Percentiles rank a stretch among this genome's conserved stretches.
phyloP scores from a whole-genome alignment of 1,140 invertebrate species.

The Leptoteleia sp. region DNA sequence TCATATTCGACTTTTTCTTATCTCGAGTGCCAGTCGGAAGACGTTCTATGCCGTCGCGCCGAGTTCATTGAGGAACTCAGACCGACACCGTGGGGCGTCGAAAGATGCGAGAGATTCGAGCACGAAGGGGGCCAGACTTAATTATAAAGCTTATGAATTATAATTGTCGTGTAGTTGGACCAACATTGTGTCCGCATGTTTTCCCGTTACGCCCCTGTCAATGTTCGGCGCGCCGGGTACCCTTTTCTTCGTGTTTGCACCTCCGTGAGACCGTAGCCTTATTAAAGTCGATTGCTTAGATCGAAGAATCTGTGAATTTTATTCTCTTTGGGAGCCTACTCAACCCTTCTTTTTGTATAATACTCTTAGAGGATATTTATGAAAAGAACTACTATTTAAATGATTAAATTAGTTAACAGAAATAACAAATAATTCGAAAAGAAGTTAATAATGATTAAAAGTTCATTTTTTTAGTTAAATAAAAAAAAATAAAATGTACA shows the following conservation, averaged over 20 bases:
- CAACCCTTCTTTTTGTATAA: constrained; percentile 17
- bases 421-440: no score
- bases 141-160: constrained; percentile 79
- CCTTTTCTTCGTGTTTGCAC: constrained; percentile 71
- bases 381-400: no score
- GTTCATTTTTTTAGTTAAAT: no score
- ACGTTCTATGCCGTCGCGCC: constrained; percentile 48
- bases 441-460: no score
- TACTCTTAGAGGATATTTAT: no score
- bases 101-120: constrained; percentile 70
- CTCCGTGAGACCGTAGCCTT: constrained; percentile 67
- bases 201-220: constrained; percentile 74
- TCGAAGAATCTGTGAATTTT: constrained; percentile 45
- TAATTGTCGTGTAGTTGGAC: constrained; percentile 79
- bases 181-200: constrained; percentile 77
- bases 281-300: constrained; percentile 58
- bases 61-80: constrained; percentile 30
- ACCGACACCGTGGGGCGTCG: constrained; percentile 64
- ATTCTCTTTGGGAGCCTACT: constrained; percentile 14
- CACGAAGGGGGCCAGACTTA: constrained; percentile 69
- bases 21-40: constrained; percentile 37
- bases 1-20: constrained; percentile 18
- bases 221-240: constrained; percentile 71
- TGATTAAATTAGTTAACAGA: no score
- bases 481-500: no score